Conservation (phyloP, 2,888 invertebrate genomes). For the Arrhopalites spinosus region DNA sequence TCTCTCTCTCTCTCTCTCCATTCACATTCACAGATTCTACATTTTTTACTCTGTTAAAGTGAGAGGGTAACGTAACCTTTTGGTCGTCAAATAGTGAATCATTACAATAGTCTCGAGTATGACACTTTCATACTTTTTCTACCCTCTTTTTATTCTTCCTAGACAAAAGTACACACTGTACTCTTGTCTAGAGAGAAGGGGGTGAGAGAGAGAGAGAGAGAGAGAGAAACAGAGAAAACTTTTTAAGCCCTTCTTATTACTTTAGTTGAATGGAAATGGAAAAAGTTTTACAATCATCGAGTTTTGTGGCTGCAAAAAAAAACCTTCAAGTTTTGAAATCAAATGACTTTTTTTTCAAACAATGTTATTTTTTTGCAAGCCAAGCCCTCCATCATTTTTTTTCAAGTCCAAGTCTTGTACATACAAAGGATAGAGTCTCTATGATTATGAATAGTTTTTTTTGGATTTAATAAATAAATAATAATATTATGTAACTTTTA, state of each 20-base stretch:
- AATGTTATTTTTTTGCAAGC: not conserved
- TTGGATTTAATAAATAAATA: no score
- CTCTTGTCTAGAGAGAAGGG: not conserved
- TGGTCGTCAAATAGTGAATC: no score
- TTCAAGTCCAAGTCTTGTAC: not conserved
- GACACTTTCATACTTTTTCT: not conserved
- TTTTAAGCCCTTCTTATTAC: constrained; percentile 29
- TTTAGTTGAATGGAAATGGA: constrained; percentile 33
- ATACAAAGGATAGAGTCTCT: no score
- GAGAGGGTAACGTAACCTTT: no score
- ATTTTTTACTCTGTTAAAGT: not conserved
- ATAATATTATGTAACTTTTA: no score
- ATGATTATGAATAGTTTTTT: no score
- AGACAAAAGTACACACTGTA: not conserved
- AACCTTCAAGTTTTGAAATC: constrained; percentile 26
- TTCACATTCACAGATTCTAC: not conserved
- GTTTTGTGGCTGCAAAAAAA: constrained; percentile 13
- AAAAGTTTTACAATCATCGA: constrained; percentile 29
- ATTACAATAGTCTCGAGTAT: no score
- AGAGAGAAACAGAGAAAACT: not conserved
- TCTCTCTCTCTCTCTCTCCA: constrained; percentile 3
- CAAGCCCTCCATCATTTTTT: not conserved
- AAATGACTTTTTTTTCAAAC: constrained; percentile 22
- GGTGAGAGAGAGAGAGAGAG: not conserved
- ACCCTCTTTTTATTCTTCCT: not conserved